phyloP scores from a whole-genome alignment of 2,888 invertebrate species.

The Drosophila buzzatii region DNA sequence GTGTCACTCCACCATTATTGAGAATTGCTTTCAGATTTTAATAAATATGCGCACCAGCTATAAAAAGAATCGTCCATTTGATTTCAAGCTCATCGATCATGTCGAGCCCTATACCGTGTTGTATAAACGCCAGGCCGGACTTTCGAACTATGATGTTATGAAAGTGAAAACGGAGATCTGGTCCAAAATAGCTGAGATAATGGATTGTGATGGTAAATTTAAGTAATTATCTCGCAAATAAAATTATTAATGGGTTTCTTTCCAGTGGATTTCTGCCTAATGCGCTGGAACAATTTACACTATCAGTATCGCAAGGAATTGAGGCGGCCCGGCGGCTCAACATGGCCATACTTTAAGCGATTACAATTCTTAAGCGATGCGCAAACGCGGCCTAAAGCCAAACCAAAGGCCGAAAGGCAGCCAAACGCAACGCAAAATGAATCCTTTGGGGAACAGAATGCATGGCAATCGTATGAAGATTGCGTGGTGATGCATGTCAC shows the following conservation, averaged over 20 bases:
- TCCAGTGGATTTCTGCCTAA: slow-evolving; percentile 78
- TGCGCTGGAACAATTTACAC: slow-evolving; percentile 81
- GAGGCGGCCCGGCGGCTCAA: slow-evolving; percentile 65
- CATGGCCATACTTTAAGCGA: slow-evolving; percentile 79
- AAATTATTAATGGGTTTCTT: not conserved
- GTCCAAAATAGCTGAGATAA: slow-evolving; percentile 70
- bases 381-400: slow-evolving; percentile 24
- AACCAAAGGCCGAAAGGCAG: slow-evolving; percentile 1
- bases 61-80: slow-evolving; percentile 81
- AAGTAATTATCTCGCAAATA: not conserved
- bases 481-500: slow-evolving; percentile 44
- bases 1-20: slow-evolving; percentile 17
- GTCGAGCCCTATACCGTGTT: slow-evolving; percentile 77
- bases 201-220: slow-evolving; percentile 66
- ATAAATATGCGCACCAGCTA: slow-evolving; percentile 75
- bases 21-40: not conserved
- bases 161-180: slow-evolving; percentile 76
- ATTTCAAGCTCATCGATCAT: slow-evolving; percentile 79
- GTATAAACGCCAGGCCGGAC: slow-evolving; percentile 72
- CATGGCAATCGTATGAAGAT: slow-evolving; percentile 48
- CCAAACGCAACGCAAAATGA: not conserved
- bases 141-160: slow-evolving; percentile 78
- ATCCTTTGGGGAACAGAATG: slow-evolving; percentile 12
- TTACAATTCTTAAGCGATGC: slow-evolving; percentile 64
- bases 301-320: slow-evolving; percentile 80